These are phyloP conservation scores for Dissostichus mawsoni DNA, from an alignment of 2,113 vertebrate species.

Conservation along the genomic window DNA sequence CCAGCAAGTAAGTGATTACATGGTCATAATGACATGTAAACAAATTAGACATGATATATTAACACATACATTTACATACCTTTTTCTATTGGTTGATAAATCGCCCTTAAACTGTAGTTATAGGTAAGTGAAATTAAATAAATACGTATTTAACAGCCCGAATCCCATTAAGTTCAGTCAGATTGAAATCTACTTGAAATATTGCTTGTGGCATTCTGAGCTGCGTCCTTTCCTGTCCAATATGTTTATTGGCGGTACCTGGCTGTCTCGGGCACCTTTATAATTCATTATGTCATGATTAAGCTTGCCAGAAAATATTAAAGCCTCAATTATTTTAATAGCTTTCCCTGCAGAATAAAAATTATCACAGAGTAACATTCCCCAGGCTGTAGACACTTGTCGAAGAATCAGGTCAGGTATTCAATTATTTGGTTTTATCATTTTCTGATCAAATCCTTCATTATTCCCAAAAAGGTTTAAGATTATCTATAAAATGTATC, in stretches of 20 bases:
- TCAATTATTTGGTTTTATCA: not conserved
- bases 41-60: not conserved
- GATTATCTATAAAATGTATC: conserved; percentile 5
- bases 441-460: not conserved
- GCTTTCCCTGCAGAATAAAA: conserved; percentile 38
- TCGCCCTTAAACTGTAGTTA: conserved; percentile 26
- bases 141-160: conserved; percentile 45
- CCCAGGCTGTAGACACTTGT: not conserved
- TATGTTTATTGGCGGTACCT: conserved; percentile 59
- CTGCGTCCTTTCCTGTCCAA: conserved; percentile 56
- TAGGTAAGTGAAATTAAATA: conserved; percentile 38
- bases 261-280: conserved; percentile 44
- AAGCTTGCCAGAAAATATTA: conserved; percentile 62
- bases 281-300: conserved; percentile 50
- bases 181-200: conserved; percentile 48
- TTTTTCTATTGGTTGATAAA: conserved; percentile 27
- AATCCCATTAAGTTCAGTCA: conserved; percentile 35
- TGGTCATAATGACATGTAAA: too few species aligned
- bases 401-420: not conserved
- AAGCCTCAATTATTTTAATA: conserved; percentile 48
- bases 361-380: not conserved
- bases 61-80: too few species aligned
- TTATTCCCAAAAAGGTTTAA: not conserved
- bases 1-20: not conserved
- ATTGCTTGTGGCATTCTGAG: conserved; percentile 17